These are phyloP conservation scores for Mamestra brassicae DNA, from an alignment of 2,888 invertebrate genomes.

Conservation along the genomic window DNA sequence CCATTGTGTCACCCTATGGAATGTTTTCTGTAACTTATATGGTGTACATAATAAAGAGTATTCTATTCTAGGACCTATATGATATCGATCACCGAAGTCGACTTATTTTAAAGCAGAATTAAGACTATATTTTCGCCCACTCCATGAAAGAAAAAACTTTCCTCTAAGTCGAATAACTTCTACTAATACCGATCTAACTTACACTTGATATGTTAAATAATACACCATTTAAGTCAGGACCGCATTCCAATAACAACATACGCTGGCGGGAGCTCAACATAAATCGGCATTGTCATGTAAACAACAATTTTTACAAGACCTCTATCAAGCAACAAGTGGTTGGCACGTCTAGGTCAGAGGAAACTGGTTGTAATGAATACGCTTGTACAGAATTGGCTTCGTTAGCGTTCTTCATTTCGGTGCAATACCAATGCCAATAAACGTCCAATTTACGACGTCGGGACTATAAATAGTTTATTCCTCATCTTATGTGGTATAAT, in stretches of 20 bases:
- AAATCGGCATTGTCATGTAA: constrained; percentile 28
- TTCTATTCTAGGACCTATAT: no score
- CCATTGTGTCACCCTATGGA: no score
- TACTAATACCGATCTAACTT: constrained; percentile 9
- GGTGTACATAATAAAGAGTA: no score
- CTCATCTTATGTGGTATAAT: constrained; percentile 19
- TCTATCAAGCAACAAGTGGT: neutral
- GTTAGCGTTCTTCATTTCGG: constrained; percentile 61
- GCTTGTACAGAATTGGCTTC: constrained; percentile 59
- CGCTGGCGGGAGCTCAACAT: constrained; percentile 40
- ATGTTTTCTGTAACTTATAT: no score
- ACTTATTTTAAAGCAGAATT: neutral
- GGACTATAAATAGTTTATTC: constrained; percentile 54
- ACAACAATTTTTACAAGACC: constrained; percentile 25
- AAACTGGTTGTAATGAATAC: constrained; percentile 17
- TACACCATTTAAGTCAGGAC: constrained; percentile 32
- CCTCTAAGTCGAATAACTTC: neutral
- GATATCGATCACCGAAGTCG: neutral
- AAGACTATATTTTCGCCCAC: neutral
- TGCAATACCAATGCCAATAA: constrained; percentile 60
- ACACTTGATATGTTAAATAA: constrained; percentile 12
- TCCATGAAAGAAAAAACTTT: neutral
- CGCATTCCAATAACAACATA: constrained; percentile 33
- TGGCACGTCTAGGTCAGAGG: constrained; percentile 3
- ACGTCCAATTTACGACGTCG: constrained; percentile 57